Base-by-base conservation (phyloP, 2,888 invertebrate species). In the Dasysyrphus albostriatus region DNA sequence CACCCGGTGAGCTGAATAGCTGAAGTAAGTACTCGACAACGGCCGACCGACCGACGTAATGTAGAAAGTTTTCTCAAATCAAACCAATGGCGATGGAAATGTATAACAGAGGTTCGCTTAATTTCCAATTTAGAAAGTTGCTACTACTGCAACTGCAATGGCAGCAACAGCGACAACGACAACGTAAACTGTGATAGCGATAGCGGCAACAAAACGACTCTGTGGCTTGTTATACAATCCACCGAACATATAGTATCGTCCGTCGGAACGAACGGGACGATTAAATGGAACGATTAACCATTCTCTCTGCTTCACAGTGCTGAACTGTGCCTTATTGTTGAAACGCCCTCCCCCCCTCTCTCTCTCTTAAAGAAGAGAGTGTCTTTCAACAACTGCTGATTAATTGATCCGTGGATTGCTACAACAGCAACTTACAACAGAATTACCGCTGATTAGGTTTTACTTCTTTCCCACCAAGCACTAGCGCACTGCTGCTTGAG, bases 41-140 rank as follows among this genome's bases (percentile, higher is more conserved):
- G 24, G 3, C 24, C 24, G 14, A 29, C 14, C 24, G 24, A 24
- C 24, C 24, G 14, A 29, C 14, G 54, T 29, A 51, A 67, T 67
- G 24, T 85, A 85, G 85, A 85, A 85, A 82, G 85, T 85, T 85
- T 42, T 49, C 59, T n/a, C 29, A 59, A 75, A 75, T 67, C 51
- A 4, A 58, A 81, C 73, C 44, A n/a, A 65, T 65, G 59, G 63
- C 24, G 24, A 24, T 24, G 24, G 24, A 77, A 81, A 72, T 63
- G 63, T 51, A 42, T 65, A 59, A 47, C 8, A 16, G 12, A 49
- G 65, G 12, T 44, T 3, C 63, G 73, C 69, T 63, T 58, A 73
- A 69, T 81, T 85, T 78, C 74, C 74, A 82, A 83, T 83, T 87
- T 87, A 87, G 87, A 87, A 87, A 87, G 87, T 87, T 70, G 69